These are phyloP conservation scores for Arge pagana DNA, from an alignment of 2,888 invertebrate genomes.

Conservation along the genomic window DNA sequence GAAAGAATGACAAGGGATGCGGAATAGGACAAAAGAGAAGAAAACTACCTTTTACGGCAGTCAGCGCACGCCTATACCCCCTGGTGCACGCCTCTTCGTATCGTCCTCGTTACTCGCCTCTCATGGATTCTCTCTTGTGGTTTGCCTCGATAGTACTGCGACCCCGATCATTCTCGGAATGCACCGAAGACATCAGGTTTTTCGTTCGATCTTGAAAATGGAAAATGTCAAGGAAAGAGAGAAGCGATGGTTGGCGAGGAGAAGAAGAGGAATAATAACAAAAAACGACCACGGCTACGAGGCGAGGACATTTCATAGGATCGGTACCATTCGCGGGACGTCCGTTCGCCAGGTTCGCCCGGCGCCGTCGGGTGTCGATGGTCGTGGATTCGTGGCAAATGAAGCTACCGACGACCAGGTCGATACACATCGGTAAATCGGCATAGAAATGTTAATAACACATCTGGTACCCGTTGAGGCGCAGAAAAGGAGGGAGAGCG, in stretches of 20 bases:
- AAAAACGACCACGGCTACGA: too few relatives aligned
- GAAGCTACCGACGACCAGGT: too few relatives aligned
- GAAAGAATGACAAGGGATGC: background rate
- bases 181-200: slow-evolving; percentile 44
- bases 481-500: slow-evolving; percentile 1
- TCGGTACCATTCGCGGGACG: too few relatives aligned
- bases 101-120: slow-evolving; percentile 30
- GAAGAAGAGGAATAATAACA: background rate
- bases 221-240: slow-evolving; percentile 33
- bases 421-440: too few relatives aligned
- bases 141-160: slow-evolving; percentile 46
- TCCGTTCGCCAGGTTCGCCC: too few relatives aligned
- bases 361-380: too few relatives aligned
- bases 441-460: too few relatives aligned
- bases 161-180: slow-evolving; percentile 52
- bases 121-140: slow-evolving; percentile 28
- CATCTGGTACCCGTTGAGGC: too few relatives aligned
- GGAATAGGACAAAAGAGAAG: slow-evolving; percentile 12
- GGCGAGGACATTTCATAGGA: too few relatives aligned
- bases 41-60: slow-evolving; percentile 53
- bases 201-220: slow-evolving; percentile 48
- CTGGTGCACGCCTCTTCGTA: slow-evolving; percentile 26
- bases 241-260: background rate
- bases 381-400: too few relatives aligned
- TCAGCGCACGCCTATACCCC: slow-evolving; percentile 38